Percentiles rank a stretch among this genome's conserved stretches.
phyloP scores from a whole-genome alignment of 2,888 invertebrate species.

The Oxytorus armatus region DNA sequence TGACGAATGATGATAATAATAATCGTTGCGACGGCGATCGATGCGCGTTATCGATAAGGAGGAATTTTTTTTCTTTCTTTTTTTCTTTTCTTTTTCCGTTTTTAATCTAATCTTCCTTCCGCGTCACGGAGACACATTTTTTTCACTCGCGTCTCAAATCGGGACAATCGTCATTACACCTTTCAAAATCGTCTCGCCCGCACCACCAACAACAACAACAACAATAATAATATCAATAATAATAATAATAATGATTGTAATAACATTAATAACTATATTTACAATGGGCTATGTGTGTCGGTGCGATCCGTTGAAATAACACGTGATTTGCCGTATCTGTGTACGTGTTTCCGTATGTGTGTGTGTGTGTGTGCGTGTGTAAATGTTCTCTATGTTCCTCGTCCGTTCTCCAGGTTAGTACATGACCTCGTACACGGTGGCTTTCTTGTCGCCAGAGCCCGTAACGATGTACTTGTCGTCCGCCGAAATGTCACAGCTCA shows the following conservation, averaged over 20 bases:
- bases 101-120: no score
- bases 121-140: no score
- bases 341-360: constrained; percentile 19
- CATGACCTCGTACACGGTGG: constrained; percentile 98
- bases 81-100: no score
- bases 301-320: constrained; percentile 43
- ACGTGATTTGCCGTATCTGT: constrained; percentile 9
- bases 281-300: constrained; percentile 61
- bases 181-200: constrained; percentile 43
- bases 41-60: constrained; percentile 41
- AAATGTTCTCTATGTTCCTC: constrained; percentile 37
- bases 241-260: constrained; percentile 65
- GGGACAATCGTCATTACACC: constrained; percentile 19
- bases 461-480: constrained; percentile 99
- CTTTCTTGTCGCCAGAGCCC: constrained; percentile 99
- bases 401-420: constrained; percentile 85
- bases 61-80: constrained; percentile 11
- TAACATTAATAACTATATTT: constrained; percentile 73
- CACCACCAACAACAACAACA: constrained; percentile 72
- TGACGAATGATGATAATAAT: constrained; percentile 26
- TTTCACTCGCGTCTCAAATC: no score
- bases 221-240: constrained; percentile 66
- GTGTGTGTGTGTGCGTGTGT: constrained; percentile 23
- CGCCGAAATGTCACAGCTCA: constrained; percentile 99
- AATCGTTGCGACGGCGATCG: constrained; percentile 35